Evolutionary conservation across 2,888 invertebrate genomes (phyloP).

Genomic region (Gastracanthus pulcherrimus): DNA sequence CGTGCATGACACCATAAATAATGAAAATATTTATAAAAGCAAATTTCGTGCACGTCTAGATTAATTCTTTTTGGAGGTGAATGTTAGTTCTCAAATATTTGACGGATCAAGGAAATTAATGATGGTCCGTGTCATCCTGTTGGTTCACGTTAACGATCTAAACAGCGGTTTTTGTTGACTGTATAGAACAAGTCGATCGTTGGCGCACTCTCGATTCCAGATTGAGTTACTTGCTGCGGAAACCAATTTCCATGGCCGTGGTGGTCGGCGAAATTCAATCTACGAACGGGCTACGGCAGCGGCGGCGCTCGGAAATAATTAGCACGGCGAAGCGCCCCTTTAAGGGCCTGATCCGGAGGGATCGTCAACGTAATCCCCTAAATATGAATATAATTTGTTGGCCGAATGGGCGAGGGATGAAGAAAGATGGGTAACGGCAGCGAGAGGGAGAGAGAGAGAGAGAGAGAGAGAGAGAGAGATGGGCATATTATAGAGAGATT

Average conservation of each 20-base stretch:
- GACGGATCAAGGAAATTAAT: neutral
- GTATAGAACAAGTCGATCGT: neutral
- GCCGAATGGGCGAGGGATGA: constrained; percentile 37
- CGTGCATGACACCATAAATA: too few species aligned
- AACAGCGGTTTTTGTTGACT: constrained; percentile 15
- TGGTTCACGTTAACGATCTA: neutral
- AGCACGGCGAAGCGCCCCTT: constrained; percentile 70
- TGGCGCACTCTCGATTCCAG: constrained; percentile 13
- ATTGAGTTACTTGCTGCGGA: constrained; percentile 54
- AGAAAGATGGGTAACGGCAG: constrained; percentile 9
- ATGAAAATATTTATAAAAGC: too few species aligned
- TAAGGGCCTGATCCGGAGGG: constrained; percentile 73
- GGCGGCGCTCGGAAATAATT: constrained; percentile 72
- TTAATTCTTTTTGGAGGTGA: neutral
- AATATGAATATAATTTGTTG: constrained; percentile 76
- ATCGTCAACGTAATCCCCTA: constrained; percentile 72
- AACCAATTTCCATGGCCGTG: constrained; percentile 65
- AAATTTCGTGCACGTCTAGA: too few species aligned
- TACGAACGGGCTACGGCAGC: constrained; percentile 61
- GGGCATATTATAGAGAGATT: constrained; percentile 26
- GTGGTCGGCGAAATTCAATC: constrained; percentile 71
- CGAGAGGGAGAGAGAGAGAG: constrained; percentile 38
- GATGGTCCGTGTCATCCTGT: neutral
- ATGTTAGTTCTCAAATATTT: neutral
- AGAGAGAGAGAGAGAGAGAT: constrained; percentile 24